Base-by-base conservation (phyloP, 2,888 invertebrate species). In the Autographa gamma region DNA sequence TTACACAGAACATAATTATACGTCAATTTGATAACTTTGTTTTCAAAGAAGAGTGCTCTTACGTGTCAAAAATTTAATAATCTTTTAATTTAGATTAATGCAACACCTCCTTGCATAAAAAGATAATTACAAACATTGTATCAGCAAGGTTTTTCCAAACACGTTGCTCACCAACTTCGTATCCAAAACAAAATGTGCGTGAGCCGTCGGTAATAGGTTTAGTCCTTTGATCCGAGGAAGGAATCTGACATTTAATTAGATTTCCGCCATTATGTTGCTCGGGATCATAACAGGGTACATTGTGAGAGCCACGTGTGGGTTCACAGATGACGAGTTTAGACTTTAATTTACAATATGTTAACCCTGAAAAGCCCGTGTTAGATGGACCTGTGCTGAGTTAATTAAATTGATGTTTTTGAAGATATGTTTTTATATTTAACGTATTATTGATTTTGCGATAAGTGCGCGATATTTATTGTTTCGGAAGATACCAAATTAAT, bases 161-260 rank as follows among this genome's bases (percentile, higher is more conserved):
- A 60, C 63, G 67, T 63, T 41, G 13, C 43, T 58, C 66, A 69
- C 67, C 63, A 71, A 60, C 43, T 74, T 74, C 32, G 19, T 58
- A 68, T 41, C 60, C 60, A 48, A 48, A 73, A 67, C 75, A 73
- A 79, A 78, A 67, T 72, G 68, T 76, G 69, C 76, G 69, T 78
- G 71, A 76, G 67, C 63, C 67, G 43, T 38, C 65, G n/a, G 66
- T 83, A 80, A 85, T 82, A 73, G 80, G 79, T 71, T 85, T 69
- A 76, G 71, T 74, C 80, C 86, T 86, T 86, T 86, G 86, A 86
- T 86, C 85, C 79, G 66, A 70, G 66, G 68, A 76, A 56, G 54
- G 74, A 82, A 80, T 81, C 80, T 84, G 82, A 76, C 83, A 74
- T 86, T 85, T 86, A 86, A 86, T 86, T 85, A 86, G 85, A 77